Percentiles rank a stretch among this genome's conserved stretches.
phyloP scores from a whole-genome alignment of 53 echinoderm and acorn worm genomes.

The Echinarachnius parma region DNA sequence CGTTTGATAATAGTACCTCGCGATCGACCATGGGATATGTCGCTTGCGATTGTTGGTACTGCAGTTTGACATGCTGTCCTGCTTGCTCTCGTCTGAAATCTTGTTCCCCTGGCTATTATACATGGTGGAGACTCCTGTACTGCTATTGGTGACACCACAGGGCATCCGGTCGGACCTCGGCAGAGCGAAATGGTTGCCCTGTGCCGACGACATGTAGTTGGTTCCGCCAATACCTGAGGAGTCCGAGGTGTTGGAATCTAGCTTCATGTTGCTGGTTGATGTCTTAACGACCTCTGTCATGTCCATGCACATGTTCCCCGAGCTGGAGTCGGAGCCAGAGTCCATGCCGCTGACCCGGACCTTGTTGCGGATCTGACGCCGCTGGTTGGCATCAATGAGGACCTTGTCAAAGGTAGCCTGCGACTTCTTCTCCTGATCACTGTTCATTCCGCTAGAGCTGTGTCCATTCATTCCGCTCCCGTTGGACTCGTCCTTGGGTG shows the following conservation, averaged over 20 bases:
- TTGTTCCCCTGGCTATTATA: constrained; percentile 44
- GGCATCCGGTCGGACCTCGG: not conserved
- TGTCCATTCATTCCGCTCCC: constrained; percentile 20
- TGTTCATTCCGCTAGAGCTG: constrained; percentile 34
- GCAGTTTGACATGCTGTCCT: constrained; percentile 26
- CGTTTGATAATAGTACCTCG: constrained; percentile 29
- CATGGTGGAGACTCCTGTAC: constrained; percentile 45
- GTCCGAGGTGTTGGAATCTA: constrained; percentile 25
- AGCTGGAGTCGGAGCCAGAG: constrained; percentile 54
- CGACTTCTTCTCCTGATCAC: constrained; percentile 49
- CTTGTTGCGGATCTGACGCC: constrained; percentile 72
- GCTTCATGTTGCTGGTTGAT: not conserved
- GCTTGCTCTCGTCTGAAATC: constrained; percentile 26
- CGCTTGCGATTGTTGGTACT: constrained; percentile 17
- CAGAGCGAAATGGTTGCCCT: constrained; percentile 17
- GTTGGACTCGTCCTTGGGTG: constrained; percentile 35
- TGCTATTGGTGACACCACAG: constrained; percentile 27
- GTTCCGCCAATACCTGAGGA: constrained; percentile 32
- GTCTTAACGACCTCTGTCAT: not conserved
- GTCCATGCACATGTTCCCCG: constrained; percentile 34
- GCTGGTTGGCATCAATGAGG: constrained; percentile 68
- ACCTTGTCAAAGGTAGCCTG: constrained; percentile 80
- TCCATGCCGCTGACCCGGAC: constrained; percentile 26
- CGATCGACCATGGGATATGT: constrained; percentile 40
- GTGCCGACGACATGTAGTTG: constrained; percentile 43